Percentiles rank a stretch among this genome's conserved stretches.
Evolutionary conservation across 1,140 invertebrate genomes (phyloP).

Genomic region (Tetranychus urticae): DNA sequence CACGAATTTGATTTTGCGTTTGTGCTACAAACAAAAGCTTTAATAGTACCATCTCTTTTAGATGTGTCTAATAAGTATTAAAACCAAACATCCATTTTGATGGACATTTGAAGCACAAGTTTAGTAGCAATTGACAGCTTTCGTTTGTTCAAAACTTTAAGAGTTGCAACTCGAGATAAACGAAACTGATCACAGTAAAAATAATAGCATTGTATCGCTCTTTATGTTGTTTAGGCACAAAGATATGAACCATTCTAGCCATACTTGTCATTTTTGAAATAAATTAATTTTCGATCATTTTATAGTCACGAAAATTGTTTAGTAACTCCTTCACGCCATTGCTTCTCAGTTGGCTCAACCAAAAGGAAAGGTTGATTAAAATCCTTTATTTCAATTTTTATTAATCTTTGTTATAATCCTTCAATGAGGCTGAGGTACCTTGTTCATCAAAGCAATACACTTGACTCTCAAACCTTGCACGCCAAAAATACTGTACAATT

Average conservation of each 20-base stretch:
- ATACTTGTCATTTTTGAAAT: neutral
- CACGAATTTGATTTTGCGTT: slow-evolving; percentile 30
- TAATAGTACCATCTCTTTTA: slow-evolving; percentile 18
- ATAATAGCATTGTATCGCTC: slow-evolving; percentile 44
- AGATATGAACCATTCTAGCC: slow-evolving; percentile 26
- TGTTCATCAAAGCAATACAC: slow-evolving; percentile 16
- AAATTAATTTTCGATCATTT: neutral
- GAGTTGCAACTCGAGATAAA: slow-evolving; percentile 40
- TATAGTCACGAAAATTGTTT: slow-evolving; percentile 11
- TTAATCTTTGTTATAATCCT: slow-evolving; percentile 22
- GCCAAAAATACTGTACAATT: too few relatives aligned
- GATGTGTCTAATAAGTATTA: slow-evolving; percentile 26
- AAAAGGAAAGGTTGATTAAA: slow-evolving; percentile 18
- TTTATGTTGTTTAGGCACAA: slow-evolving; percentile 37
- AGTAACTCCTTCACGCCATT: slow-evolving; percentile 17
- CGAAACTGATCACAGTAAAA: slow-evolving; percentile 38
- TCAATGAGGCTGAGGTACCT: slow-evolving; percentile 12
- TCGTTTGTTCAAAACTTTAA: slow-evolving; percentile 28
- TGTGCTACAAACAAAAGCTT: slow-evolving; percentile 23
- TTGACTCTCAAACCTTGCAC: too few relatives aligned
- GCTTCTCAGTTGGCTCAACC: slow-evolving; percentile 9
- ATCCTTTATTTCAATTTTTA: slow-evolving; percentile 19
- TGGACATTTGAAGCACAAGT: slow-evolving; percentile 32
- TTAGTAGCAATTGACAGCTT: slow-evolving; percentile 57
- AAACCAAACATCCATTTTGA: slow-evolving; percentile 26